A percentile compares a stretch with the other conserved stretches of the same genome.
phyloP scores from a whole-genome alignment of 2,113 vertebrate genomes.

The Globicephala melas region DNA sequence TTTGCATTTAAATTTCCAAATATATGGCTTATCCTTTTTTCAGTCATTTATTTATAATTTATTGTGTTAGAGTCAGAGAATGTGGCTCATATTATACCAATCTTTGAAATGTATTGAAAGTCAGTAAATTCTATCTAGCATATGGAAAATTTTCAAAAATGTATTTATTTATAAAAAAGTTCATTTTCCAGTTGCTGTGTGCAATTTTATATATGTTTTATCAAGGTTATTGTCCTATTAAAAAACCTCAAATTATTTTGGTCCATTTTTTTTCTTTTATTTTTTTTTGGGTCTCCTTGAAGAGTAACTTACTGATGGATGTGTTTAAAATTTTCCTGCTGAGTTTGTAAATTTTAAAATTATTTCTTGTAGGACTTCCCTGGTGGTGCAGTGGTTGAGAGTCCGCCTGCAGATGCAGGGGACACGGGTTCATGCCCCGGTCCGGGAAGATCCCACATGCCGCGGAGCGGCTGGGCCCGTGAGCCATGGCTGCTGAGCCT shows the following conservation, averaged over 20 bases:
- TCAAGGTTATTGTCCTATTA: neutral
- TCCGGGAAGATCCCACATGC: too few species aligned
- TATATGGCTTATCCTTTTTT: neutral
- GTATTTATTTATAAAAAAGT: neutral
- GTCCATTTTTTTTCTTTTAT: neutral
- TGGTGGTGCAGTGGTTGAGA: too few species aligned
- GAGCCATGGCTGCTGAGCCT: too few species aligned
- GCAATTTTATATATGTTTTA: neutral
- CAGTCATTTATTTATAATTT: neutral
- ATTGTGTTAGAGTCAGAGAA: neutral
- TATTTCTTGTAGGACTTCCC: neutral
- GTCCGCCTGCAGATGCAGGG: too few species aligned
- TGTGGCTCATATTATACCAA: neutral
- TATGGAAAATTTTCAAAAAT: neutral
- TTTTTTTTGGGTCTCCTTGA: neutral
- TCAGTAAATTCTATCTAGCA: neutral
- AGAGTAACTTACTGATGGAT: neutral
- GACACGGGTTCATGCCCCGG: too few species aligned
- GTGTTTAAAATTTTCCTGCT: neutral
- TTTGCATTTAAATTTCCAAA: neutral
- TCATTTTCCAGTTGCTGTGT: neutral
- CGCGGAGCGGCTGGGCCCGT: too few species aligned
- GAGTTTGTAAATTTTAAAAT: neutral
- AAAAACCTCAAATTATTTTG: neutral
- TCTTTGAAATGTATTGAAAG: neutral